Evolutionary conservation across 2,113 vertebrate genomes (phyloP).

Genomic region (Talpa occidentalis): DNA sequence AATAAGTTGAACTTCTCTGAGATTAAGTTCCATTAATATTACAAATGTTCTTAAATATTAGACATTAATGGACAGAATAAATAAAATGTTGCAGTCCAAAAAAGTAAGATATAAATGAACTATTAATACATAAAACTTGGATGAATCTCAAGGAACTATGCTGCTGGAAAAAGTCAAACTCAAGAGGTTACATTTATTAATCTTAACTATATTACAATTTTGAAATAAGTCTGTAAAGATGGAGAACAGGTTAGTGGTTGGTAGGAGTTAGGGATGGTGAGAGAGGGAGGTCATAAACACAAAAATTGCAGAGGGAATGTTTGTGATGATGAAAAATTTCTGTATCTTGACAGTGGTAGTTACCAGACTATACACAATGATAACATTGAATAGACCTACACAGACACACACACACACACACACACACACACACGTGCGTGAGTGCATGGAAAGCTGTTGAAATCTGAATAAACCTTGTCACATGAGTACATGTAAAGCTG

Average conservation of each 20-base stretch:
- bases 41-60: not conserved
- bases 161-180: not conserved
- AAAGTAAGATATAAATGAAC: not conserved
- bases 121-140: slow-evolving; percentile 9
- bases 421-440: not conserved
- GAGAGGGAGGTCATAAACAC: not conserved
- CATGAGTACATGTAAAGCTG: no score
- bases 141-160: not conserved
- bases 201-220: not conserved
- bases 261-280: not conserved
- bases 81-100: not conserved
- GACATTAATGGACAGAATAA: not conserved
- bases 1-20: not conserved
- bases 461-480: not conserved
- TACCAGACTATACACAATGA: not conserved
- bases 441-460: not conserved
- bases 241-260: not conserved
- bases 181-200: not conserved
- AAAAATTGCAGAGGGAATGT: not conserved
- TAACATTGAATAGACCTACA: not conserved
- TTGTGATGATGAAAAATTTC: not conserved
- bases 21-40: slow-evolving; percentile 25
- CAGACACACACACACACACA: not conserved
- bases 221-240: not conserved
- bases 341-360: not conserved